phyloP scores from a whole-genome alignment of 2,113 vertebrate species.

The Theristicus caerulescens region DNA sequence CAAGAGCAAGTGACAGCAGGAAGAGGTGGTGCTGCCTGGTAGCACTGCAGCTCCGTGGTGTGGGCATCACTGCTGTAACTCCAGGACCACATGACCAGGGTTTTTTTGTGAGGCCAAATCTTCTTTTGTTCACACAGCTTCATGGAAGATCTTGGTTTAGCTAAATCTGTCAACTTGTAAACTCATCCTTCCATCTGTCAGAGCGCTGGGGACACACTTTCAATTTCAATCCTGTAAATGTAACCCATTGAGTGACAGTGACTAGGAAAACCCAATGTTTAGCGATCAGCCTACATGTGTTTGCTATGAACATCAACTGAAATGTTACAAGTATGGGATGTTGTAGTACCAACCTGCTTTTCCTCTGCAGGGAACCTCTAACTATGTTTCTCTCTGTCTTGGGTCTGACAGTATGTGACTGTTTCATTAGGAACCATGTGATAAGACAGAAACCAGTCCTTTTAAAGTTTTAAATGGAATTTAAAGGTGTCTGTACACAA shows the following conservation, averaged over 20 bases:
- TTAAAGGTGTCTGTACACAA: background rate
- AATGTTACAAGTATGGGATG: background rate
- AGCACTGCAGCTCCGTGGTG: fast-evolving
- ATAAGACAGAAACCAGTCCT: background rate
- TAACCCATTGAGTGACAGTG: background rate
- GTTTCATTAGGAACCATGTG: background rate
- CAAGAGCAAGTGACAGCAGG: background rate
- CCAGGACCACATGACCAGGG: background rate
- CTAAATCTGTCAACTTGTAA: background rate
- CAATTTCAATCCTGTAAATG: background rate
- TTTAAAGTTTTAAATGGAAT: background rate
- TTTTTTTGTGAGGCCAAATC: background rate
- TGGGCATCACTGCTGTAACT: background rate
- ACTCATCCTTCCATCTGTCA: background rate
- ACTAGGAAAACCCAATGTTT: background rate
- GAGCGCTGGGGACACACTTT: background rate
- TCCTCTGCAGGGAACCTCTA: background rate
- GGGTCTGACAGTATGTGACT: background rate
- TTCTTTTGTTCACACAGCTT: background rate
- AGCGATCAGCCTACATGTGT: background rate
- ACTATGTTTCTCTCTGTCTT: background rate
- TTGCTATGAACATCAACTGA: background rate
- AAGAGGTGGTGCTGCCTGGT: background rate
- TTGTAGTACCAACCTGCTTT: background rate
- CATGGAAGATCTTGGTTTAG: background rate